Conservation (phyloP, 2,797 vertebrate species). For the Etheostoma nigrum region DNA sequence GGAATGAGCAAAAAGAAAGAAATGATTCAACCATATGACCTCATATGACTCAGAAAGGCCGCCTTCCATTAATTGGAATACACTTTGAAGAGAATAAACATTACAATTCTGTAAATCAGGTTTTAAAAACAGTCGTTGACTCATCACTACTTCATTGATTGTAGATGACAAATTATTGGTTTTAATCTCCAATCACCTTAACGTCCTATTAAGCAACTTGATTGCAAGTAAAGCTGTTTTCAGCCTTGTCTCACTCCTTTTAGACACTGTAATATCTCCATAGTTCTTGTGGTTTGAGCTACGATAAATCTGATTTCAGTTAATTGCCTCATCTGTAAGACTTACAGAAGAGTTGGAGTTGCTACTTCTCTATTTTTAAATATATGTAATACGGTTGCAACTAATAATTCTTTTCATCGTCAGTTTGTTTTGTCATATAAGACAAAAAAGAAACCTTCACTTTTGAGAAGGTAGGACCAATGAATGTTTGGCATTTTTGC, state of each 20-base stretch:
- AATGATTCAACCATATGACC: slow-evolving; percentile 1
- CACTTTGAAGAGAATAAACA: slow-evolving; percentile 18
- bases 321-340: background rate
- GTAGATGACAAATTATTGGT: background rate
- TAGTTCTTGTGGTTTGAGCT: background rate
- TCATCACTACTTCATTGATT: background rate
- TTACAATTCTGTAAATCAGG: background rate
- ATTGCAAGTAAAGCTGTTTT: background rate
- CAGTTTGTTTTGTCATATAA: no score
- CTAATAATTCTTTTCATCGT: background rate
- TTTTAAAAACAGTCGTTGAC: background rate
- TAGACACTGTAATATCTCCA: no score
- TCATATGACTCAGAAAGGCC: slow-evolving; percentile 18
- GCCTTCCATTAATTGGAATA: background rate
- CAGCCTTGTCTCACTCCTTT: background rate
- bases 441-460: no score
- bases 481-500: no score
- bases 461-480: no score
- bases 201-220: background rate
- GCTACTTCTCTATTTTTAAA: background rate
- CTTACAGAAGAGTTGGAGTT: background rate
- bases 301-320: background rate
- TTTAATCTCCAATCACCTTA: background rate
- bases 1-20: slow-evolving; percentile 7
- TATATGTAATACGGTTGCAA: background rate